A percentile compares a stretch with the other conserved stretches of the same genome.
Conservation (phyloP, 92 coral and sea anemone genomes). For the Hydrozoanthus gracilis region DNA sequence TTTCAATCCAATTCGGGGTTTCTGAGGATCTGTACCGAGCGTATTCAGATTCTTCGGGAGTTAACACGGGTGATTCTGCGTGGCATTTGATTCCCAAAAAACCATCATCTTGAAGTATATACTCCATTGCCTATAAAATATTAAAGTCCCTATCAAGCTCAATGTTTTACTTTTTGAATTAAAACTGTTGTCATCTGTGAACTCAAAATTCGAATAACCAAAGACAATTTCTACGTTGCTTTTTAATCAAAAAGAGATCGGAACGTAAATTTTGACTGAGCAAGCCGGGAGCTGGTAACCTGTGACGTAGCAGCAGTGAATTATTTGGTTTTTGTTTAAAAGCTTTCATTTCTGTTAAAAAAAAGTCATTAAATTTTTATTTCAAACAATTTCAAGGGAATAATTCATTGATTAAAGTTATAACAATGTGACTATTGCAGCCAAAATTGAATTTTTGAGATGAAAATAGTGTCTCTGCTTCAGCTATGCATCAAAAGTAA, state of each 20-base stretch:
- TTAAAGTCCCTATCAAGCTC: neutral
- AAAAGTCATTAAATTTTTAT: too few relatives aligned
- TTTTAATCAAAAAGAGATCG: neutral
- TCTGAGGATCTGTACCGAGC: neutral
- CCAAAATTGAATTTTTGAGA: neutral
- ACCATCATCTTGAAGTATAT: slow-evolving; percentile 14
- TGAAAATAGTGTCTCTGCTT: neutral
- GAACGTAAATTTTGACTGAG: neutral
- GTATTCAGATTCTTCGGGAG: neutral
- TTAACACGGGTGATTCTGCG: neutral
- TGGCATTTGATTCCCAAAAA: slow-evolving; percentile 6
- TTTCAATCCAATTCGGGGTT: neutral
- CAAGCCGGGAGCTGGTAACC: too few relatives aligned
- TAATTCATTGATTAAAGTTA: too few relatives aligned
- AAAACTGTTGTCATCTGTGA: too few relatives aligned
- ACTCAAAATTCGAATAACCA: too few relatives aligned
- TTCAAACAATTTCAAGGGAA: too few relatives aligned
- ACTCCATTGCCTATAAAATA: slow-evolving; percentile 2
- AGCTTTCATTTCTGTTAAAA: too few relatives aligned
- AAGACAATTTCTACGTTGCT: too few relatives aligned
- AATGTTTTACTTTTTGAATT: too few relatives aligned
- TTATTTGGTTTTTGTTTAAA: neutral
- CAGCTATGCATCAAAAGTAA: neutral
- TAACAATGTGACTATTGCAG: neutral
- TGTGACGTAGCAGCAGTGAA: too few relatives aligned